These are phyloP conservation scores for Punctoribates punctum DNA, from an alignment of 2,888 invertebrate genomes.

Conservation along the genomic window DNA sequence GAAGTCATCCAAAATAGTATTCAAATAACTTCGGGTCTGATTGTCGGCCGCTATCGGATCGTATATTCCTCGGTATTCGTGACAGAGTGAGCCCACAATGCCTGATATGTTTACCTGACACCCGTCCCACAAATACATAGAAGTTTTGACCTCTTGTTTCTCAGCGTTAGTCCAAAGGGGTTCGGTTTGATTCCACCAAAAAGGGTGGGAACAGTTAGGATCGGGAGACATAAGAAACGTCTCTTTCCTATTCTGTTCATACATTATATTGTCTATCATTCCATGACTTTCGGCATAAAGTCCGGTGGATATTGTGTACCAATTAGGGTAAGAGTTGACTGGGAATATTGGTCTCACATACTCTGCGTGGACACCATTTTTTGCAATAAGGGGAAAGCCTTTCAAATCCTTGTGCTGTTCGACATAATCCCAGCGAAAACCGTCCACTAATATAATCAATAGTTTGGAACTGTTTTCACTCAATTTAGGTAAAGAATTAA, in stretches of 20 bases:
- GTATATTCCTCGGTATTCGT: not conserved
- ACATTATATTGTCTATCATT: slow-evolving; percentile 54
- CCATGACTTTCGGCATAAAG: slow-evolving; percentile 53
- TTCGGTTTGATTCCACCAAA: slow-evolving; percentile 49
- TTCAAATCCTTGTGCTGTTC: not conserved
- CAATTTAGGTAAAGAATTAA: no score
- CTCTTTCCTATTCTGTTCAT: slow-evolving; percentile 50
- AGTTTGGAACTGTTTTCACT: no score
- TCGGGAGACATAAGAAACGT: slow-evolving; percentile 47
- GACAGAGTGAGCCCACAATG: slow-evolving; percentile 42
- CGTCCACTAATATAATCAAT: slow-evolving; percentile 42
- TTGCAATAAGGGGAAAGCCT: slow-evolving; percentile 46
- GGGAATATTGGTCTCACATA: slow-evolving; percentile 47
- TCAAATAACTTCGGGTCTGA: not conserved
- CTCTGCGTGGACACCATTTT: slow-evolving; percentile 46
- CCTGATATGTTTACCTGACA: slow-evolving; percentile 48
- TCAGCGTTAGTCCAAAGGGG: slow-evolving; percentile 49
- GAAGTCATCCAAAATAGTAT: slow-evolving; percentile 29
- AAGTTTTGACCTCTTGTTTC: slow-evolving; percentile 46
- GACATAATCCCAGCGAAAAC: slow-evolving; percentile 43
- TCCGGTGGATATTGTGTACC: slow-evolving; percentile 47
- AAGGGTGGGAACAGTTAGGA: slow-evolving; percentile 46
- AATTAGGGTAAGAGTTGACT: slow-evolving; percentile 48
- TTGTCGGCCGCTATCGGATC: not conserved
- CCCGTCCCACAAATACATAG: slow-evolving; percentile 49